phyloP scores from a whole-genome alignment of 2,888 invertebrate genomes.

The Stenurella melanura region DNA sequence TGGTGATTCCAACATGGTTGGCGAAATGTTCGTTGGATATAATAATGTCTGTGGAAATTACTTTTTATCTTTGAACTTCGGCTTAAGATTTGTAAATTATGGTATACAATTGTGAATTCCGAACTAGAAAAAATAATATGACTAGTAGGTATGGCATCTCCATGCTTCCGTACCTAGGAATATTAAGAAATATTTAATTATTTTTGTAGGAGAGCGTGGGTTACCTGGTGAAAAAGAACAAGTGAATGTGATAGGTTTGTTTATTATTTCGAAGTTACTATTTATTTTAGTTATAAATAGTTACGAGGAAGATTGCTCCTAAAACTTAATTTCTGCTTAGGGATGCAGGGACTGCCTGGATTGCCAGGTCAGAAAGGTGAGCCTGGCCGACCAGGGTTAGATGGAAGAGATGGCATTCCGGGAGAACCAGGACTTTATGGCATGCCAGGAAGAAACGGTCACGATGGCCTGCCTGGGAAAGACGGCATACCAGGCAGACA shows the following conservation, averaged over 20 bases:
- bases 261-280: not conserved
- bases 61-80: no score
- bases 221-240: not conserved
- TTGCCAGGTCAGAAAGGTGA: constrained; percentile 76
- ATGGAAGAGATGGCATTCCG: constrained; percentile 92
- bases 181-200: not conserved
- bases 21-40: no score
- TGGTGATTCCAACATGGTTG: no score
- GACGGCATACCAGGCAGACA: constrained; percentile 85
- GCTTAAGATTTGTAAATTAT: no score
- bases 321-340: constrained; percentile 39
- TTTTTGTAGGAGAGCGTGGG: constrained; percentile 17
- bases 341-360: constrained; percentile 66
- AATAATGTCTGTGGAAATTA: no score
- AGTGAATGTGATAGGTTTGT: constrained; percentile 4
- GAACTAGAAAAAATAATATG: no score
- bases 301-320: not conserved
- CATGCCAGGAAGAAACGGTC: constrained; percentile 88
- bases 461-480: constrained; percentile 82
- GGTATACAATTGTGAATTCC: no score
- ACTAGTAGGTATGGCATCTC: no score
- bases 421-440: constrained; percentile 94
- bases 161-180: no score
- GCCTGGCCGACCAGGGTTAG: constrained; percentile 83
- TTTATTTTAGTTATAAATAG: not conserved